phyloP scores from a whole-genome alignment of 2,113 vertebrate species.

The Phyllopteryx taeniolatus region DNA sequence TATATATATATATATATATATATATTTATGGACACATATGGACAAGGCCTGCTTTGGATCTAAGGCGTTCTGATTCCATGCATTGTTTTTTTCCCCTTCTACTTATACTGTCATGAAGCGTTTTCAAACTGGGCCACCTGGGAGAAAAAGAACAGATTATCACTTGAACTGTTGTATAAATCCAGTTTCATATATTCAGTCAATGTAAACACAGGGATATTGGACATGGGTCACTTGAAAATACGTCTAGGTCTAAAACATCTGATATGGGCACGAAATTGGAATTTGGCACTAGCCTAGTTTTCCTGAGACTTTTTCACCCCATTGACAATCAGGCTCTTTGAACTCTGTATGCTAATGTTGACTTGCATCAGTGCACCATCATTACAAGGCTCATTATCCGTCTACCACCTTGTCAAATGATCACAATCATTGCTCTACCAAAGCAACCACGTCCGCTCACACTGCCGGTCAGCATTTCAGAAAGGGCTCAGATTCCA shows the following conservation, averaged over 20 bases:
- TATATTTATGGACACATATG: neutral
- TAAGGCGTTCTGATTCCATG: neutral
- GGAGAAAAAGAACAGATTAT: neutral
- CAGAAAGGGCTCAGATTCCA: constrained; percentile 52
- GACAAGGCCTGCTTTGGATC: neutral
- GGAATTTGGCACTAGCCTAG: neutral
- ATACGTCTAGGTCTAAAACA: neutral
- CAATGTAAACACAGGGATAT: neutral
- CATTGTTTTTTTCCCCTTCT: neutral
- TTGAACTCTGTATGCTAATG: constrained; percentile 49
- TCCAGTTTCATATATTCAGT: neutral
- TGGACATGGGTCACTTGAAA: neutral
- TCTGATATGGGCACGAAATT: neutral
- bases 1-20: too few species aligned
- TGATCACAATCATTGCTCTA: constrained; percentile 31
- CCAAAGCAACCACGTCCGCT: constrained; percentile 20
- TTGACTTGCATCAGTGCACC: constrained; percentile 34
- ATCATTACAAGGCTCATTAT: constrained; percentile 32
- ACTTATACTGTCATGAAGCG: neutral
- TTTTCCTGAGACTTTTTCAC: neutral
- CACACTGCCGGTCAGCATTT: constrained; percentile 28
- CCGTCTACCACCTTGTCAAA: constrained; percentile 16
- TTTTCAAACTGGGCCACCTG: neutral
- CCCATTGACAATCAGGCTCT: constrained; percentile 4
- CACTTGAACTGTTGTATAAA: neutral